phyloP scores from a whole-genome alignment of 2,888 invertebrate species.

The Apotomis betuletana region DNA sequence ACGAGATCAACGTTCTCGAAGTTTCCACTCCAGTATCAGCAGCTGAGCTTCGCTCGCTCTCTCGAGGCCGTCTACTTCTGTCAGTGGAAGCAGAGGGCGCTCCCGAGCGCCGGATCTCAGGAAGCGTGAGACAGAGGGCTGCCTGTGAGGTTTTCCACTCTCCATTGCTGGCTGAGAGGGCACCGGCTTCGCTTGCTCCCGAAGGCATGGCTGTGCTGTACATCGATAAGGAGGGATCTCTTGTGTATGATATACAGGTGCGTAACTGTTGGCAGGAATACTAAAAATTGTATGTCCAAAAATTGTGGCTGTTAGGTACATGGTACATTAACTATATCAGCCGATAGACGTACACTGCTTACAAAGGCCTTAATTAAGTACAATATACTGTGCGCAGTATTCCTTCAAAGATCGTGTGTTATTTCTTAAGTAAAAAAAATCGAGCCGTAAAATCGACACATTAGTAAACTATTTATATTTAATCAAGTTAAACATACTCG shows the following conservation, averaged over 20 bases:
- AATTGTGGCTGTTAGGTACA: too few species aligned
- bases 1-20: conserved; percentile 90
- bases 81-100: conserved; percentile 87
- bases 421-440: too few species aligned
- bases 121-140: conserved; percentile 88
- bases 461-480: too few species aligned
- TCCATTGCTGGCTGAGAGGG: conserved; percentile 83
- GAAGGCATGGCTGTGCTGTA: conserved; percentile 91
- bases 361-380: too few species aligned
- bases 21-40: conserved; percentile 90
- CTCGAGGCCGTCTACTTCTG: conserved; percentile 89
- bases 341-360: too few species aligned
- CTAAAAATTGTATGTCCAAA: too few species aligned
- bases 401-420: too few species aligned
- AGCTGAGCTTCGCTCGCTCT: conserved; percentile 89
- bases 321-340: too few species aligned
- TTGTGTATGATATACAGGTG: conserved; percentile 89
- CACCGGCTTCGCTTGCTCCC: conserved; percentile 74
- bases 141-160: conserved; percentile 93
- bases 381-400: too few species aligned
- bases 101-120: conserved; percentile 86
- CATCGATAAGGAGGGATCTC: conserved; percentile 89
- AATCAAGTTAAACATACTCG: too few species aligned
- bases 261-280: conserved; percentile 12
- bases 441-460: too few species aligned